phyloP scores from a whole-genome alignment of 2,797 vertebrate genomes.

The Merluccius polli region DNA sequence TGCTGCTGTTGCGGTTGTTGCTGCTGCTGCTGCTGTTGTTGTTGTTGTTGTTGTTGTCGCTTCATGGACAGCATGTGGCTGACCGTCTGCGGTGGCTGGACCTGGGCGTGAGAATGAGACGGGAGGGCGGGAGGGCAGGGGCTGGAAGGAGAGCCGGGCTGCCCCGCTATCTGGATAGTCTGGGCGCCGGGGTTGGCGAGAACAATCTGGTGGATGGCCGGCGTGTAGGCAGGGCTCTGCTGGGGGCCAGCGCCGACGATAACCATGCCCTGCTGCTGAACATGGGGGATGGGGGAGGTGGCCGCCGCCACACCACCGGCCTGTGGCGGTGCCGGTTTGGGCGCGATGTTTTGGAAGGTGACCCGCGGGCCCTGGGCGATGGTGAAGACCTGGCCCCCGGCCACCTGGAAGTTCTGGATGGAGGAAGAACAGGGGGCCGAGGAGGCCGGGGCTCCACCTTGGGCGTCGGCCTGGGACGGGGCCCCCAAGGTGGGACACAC shows the following conservation, averaged over 20 bases:
- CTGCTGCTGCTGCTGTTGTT: conserved; percentile 56
- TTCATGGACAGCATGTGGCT: conserved; percentile 92
- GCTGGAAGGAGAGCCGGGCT: conserved; percentile 80
- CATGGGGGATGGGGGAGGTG: not conserved
- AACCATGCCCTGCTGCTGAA: conserved; percentile 82
- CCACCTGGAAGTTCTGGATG: conserved; percentile 85
- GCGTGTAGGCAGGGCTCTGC: conserved; percentile 85
- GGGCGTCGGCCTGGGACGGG: conserved; percentile 73
- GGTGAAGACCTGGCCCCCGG: conserved; percentile 81
- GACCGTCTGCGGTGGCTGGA: conserved; percentile 87
- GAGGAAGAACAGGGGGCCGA: conserved; percentile 79
- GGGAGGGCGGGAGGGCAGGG: conserved; percentile 73
- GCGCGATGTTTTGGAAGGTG: conserved; percentile 96
- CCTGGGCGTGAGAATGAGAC: conserved; percentile 74
- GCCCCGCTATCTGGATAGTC: conserved; percentile 87
- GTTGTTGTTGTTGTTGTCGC: conserved; percentile 84
- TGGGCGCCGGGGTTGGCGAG: conserved; percentile 88
- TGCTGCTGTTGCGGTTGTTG: conserved; percentile 64
- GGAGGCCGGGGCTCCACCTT: conserved; percentile 72
- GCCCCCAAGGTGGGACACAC: conserved; percentile 77
- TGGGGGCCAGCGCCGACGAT: conserved; percentile 89
- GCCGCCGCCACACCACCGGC: conserved; percentile 66
- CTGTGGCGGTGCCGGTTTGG: conserved; percentile 89
- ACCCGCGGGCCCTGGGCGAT: conserved; percentile 85
- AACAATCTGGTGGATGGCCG: conserved; percentile 98